These are phyloP conservation scores for Monoplex corrugatus DNA, from an alignment of 2,888 invertebrate species.

Conservation along the genomic window DNA sequence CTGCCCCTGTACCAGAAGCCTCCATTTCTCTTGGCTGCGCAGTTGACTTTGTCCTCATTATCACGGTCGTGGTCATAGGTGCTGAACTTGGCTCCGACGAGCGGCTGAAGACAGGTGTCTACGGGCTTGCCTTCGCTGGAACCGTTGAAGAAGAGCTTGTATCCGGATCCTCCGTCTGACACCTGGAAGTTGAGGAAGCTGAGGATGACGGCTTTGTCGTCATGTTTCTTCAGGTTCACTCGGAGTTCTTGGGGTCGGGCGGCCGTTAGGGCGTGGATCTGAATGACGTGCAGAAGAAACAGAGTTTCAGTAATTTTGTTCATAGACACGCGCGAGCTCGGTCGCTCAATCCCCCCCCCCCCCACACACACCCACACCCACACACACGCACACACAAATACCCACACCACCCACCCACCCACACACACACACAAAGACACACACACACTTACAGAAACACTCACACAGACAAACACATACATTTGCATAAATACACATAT, in stretches of 20 bases:
- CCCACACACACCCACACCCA: too few species aligned
- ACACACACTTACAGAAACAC: too few species aligned
- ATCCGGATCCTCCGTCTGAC: not conserved
- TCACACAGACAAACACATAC: too few species aligned
- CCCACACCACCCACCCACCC: too few species aligned
- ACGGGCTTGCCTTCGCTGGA: not conserved
- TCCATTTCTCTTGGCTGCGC: slow-evolving; percentile 16
- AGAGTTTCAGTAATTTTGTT: too few species aligned
- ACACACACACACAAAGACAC: too few species aligned
- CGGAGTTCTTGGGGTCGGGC: slow-evolving; percentile 17
- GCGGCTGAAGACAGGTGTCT: slow-evolving; percentile 41
- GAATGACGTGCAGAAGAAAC: too few species aligned
- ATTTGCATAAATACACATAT: too few species aligned
- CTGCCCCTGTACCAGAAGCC: slow-evolving; percentile 51
- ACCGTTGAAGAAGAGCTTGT: not conserved
- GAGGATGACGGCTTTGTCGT: not conserved
- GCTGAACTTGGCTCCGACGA: slow-evolving; percentile 39
- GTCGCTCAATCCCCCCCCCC: too few species aligned
- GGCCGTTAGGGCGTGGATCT: slow-evolving; percentile 40
- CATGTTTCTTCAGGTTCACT: slow-evolving; percentile 4
- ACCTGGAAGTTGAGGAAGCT: slow-evolving; percentile 4
- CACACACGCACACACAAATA: too few species aligned
- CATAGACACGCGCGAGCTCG: too few species aligned
- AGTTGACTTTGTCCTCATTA: slow-evolving; percentile 12
- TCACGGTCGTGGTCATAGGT: slow-evolving; percentile 45